A percentile compares a stretch with the other conserved stretches of the same genome.
Conservation (phyloP, 2,888 invertebrate species). For the Lasioglossum villosulum region DNA sequence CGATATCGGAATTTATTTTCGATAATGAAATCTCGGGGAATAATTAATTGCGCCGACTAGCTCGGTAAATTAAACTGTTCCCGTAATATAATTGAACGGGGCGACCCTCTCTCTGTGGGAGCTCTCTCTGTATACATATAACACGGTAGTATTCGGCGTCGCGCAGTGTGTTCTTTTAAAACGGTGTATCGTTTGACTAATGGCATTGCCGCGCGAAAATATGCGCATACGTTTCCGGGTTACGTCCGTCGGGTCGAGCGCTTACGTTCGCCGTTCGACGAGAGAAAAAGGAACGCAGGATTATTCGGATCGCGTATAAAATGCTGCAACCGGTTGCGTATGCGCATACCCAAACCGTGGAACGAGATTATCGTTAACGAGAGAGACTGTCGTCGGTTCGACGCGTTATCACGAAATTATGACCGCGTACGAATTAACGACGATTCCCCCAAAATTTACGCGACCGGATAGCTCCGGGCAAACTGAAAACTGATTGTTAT, state of each 20-base stretch:
- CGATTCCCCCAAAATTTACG: neutral
- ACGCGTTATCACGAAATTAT: conserved; percentile 10
- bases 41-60: conserved; percentile 46
- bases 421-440: neutral
- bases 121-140: neutral
- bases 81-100: conserved; percentile 51
- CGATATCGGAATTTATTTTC: conserved; percentile 47
- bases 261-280: neutral
- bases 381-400: conserved; percentile 3
- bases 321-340: neutral
- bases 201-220: conserved; percentile 28
- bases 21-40: conserved; percentile 51
- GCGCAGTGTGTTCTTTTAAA: conserved; percentile 34
- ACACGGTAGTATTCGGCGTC: neutral
- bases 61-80: conserved; percentile 37
- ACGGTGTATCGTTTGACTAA: conserved; percentile 25
- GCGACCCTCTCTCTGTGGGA: neutral
- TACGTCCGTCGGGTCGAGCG: neutral
- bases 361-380: conserved; percentile 18
- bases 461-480: neutral
- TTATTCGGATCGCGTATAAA: neutral
- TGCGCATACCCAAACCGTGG: neutral
- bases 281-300: neutral
- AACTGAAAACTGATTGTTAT: neutral
- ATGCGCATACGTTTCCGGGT: conserved; percentile 27